Base-by-base conservation (phyloP, 2,797 vertebrate species). In the Gallinago solitaria region DNA sequence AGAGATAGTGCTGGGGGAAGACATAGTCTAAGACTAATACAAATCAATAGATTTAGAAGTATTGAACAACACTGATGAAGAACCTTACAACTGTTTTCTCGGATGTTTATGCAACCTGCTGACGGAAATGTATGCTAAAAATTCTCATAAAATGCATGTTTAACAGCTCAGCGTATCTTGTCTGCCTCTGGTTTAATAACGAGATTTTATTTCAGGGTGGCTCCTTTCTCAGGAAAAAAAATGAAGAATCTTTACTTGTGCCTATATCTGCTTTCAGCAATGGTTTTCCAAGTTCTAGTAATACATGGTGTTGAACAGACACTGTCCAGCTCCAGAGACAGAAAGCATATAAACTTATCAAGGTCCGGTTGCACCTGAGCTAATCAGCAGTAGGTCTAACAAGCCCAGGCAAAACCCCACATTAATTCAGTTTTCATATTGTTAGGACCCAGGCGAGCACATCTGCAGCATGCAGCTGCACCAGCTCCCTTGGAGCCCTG, bases 381-480 rank as follows among this genome's bases (percentile, higher is more conserved):
- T 70, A 24, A 60, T 54, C 35, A 51, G n/a, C 27, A 7, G 33
- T 3, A 83, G 12, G 13, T 16, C 59, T 73, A 57, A 59, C 1
- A 1, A 65, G 30, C 30, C 10, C 24, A 47, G 23, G 16, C 3
- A 65, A 81, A 83, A 21, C 6, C 5, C 5, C 6, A 37, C 6
- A 47, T 25, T 47, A 32, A 32, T n/a, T 69, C 47, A 33, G 7
- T 64, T 77, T 74, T 47, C 37, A 15, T 63, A 41, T 14, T 30
- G 5, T 35, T 63, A 56, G 35, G 48, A 67, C 11, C 2, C 6
- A 70, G 48, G n/a, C 11, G 76, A 87, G 27, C 21, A 43, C 0
- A 0, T 35, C 16, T 41, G 35, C 25, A 25, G 30, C 12, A 48
- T 0, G 0, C 0, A 3, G n/a, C 16, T 54, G 15, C 32, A 39